Evolutionary conservation across 2,888 invertebrate species (phyloP).

Genomic region (Calliphora vomitoria): DNA sequence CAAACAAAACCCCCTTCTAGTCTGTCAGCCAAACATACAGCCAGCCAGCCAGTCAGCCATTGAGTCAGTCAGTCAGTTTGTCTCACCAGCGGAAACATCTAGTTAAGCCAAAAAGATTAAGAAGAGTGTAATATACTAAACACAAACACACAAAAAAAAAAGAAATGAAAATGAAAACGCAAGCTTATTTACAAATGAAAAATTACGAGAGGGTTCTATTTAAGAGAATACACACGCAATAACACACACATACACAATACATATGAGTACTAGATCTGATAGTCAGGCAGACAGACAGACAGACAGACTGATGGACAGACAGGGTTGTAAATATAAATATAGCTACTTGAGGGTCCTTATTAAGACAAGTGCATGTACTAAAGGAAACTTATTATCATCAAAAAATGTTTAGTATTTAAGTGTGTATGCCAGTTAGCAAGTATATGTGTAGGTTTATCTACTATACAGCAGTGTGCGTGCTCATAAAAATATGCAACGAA

Average conservation of each 20-base stretch:
- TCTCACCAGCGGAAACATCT: slow-evolving; percentile 60
- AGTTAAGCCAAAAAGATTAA: slow-evolving; percentile 67
- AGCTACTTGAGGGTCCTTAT: slow-evolving; percentile 64
- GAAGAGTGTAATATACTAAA: slow-evolving; percentile 31
- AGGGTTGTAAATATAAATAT: slow-evolving; percentile 32
- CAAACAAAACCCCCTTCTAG: slow-evolving; percentile 24
- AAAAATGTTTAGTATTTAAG: neutral
- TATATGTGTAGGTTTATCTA: neutral
- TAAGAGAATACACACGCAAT: neutral
- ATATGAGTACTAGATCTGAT: neutral
- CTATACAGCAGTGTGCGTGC: neutral
- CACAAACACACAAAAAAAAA: neutral
- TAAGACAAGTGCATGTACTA: slow-evolving; percentile 28
- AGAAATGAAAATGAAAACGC: slow-evolving; percentile 25
- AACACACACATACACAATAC: neutral
- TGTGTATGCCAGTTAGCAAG: neutral
- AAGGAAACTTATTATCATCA: slow-evolving; percentile 17
- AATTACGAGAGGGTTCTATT: slow-evolving; percentile 58
- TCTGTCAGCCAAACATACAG: neutral
- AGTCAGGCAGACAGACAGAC: neutral
- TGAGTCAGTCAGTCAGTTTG: slow-evolving; percentile 34
- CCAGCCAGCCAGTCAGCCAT: slow-evolving; percentile 25
- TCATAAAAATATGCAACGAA: slow-evolving; percentile 42
- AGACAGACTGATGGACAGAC: slow-evolving; percentile 11
- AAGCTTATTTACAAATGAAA: slow-evolving; percentile 67